Conservation (phyloP, 2,797 vertebrate genomes). For the Dromococcyx pavoninus region DNA sequence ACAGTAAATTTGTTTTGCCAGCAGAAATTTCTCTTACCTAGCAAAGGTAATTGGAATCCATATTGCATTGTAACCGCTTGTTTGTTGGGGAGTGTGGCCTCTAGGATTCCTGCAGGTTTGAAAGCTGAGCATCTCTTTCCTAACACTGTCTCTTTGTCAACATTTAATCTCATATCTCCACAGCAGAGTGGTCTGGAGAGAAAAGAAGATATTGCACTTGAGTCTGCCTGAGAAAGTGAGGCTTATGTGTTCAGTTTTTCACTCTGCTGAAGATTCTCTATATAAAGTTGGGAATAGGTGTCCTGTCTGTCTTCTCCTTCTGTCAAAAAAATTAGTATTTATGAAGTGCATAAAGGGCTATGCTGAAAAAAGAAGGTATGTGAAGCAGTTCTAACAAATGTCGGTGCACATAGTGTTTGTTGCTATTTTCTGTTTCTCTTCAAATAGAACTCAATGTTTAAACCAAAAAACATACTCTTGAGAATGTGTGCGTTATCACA, state of each 20-base stretch:
- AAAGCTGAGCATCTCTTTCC: not conserved
- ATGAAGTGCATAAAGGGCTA: not conserved
- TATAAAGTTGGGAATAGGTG: not conserved
- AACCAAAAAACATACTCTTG: not conserved
- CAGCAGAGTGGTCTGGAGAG: not conserved
- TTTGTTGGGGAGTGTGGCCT: rapidly evolving
- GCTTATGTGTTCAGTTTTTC: not conserved
- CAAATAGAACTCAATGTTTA: not conserved
- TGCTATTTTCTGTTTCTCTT: not conserved
- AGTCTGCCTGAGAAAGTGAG: not conserved
- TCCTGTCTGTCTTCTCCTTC: not conserved
- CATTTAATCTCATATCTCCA: not conserved
- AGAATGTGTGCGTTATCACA: not conserved
- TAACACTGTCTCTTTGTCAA: not conserved
- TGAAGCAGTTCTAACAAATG: not conserved
- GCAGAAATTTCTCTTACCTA: not conserved
- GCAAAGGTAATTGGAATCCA: not conserved
- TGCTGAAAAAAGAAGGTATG: not conserved
- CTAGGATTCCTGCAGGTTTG: not conserved
- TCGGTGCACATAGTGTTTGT: not conserved
- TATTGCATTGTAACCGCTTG: not conserved
- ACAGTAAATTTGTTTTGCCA: not conserved
- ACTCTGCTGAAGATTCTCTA: not conserved
- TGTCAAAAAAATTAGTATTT: not conserved
- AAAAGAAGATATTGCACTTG: not conserved